Conservation (phyloP, 2,797 vertebrate species). For the Poecilia picta region DNA sequence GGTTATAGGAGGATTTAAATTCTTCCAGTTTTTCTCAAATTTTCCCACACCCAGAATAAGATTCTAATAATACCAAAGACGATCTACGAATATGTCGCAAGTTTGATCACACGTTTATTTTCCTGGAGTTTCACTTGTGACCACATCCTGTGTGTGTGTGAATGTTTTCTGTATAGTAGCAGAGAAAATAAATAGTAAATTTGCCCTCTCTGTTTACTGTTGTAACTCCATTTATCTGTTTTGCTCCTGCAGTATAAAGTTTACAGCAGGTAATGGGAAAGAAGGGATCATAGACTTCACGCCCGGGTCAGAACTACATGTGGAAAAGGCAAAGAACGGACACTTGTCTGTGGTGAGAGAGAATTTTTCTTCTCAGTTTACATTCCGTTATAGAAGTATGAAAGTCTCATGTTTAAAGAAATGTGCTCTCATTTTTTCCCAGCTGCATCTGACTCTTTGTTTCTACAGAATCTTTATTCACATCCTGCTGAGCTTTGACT, state of each 20-base stretch:
- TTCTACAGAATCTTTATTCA: background rate
- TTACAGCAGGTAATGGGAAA: slow-evolving; percentile 89
- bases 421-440: background rate
- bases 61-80: background rate
- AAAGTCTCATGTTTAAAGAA: background rate
- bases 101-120: background rate
- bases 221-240: background rate
- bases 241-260: slow-evolving; percentile 87
- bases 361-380: background rate
- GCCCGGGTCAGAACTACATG: slow-evolving; percentile 91
- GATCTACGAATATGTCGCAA: background rate
- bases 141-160: background rate
- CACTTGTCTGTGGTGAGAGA: slow-evolving; percentile 96
- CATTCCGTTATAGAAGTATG: background rate
- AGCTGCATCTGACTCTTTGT: background rate
- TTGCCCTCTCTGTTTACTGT: background rate
- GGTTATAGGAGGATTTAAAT: background rate
- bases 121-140: background rate
- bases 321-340: slow-evolving; percentile 96
- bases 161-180: background rate
- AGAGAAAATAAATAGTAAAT: background rate
- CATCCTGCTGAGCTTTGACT: background rate
- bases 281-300: slow-evolving; percentile 96
- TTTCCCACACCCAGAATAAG: background rate
- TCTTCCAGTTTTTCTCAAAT: background rate